These are phyloP conservation scores for Watsonalla cultraria DNA, from an alignment of 2,888 invertebrate species.

Conservation along the genomic window DNA sequence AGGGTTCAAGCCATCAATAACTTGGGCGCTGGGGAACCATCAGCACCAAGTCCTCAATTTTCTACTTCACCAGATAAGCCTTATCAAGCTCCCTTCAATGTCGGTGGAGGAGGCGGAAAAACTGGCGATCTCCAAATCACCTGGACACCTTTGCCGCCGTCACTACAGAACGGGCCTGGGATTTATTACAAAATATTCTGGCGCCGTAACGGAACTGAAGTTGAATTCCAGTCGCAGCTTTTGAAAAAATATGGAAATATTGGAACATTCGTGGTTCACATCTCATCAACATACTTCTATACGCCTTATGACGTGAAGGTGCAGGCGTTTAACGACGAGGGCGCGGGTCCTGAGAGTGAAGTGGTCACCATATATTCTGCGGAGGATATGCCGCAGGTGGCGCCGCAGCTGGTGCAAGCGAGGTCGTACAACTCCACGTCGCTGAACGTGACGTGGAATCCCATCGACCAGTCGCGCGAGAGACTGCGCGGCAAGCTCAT, in stretches of 20 bases:
- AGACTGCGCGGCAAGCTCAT: constrained; percentile 92
- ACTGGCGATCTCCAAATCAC: constrained; percentile 95
- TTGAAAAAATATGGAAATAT: constrained; percentile 86
- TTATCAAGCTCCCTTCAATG: constrained; percentile 85
- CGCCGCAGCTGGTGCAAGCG: constrained; percentile 90
- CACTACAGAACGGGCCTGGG: constrained; percentile 93
- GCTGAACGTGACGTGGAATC: constrained; percentile 93
- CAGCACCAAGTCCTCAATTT: constrained; percentile 91
- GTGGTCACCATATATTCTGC: constrained; percentile 88
- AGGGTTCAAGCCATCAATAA: constrained; percentile 92
- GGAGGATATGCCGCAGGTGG: constrained; percentile 94
- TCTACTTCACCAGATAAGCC: constrained; percentile 90
- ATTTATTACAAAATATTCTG: constrained; percentile 95
- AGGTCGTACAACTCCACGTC: constrained; percentile 93
- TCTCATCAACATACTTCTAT: constrained; percentile 86
- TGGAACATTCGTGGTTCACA: constrained; percentile 87
- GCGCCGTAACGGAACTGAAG: constrained; percentile 84
- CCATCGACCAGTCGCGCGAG: constrained; percentile 90
- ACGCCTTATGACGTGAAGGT: constrained; percentile 92
- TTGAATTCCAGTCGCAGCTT: constrained; percentile 86
- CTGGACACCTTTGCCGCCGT: constrained; percentile 87
- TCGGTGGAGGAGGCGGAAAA: constrained; percentile 97
- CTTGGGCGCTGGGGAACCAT: constrained; percentile 88
- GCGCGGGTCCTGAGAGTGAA: constrained; percentile 89
- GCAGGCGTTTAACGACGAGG: constrained; percentile 89